Conservation (phyloP, 2,113 vertebrate species). For the Onychostruthus taczanowskii region DNA sequence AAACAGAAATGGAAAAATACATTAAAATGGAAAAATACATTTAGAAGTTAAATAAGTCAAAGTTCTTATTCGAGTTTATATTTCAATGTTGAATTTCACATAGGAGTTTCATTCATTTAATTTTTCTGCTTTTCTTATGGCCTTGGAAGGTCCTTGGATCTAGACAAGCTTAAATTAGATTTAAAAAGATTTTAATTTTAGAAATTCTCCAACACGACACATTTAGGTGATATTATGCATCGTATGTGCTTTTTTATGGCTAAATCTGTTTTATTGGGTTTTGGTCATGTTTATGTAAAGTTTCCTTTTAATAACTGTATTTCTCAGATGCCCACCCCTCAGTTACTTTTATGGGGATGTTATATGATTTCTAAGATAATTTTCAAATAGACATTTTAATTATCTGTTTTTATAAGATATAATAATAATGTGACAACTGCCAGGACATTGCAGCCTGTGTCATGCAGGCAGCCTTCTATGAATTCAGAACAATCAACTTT, state of each 20-base stretch:
- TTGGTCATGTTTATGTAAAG: background rate
- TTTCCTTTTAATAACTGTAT: background rate
- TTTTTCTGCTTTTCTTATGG: background rate
- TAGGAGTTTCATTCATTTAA: background rate
- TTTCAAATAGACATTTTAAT: background rate
- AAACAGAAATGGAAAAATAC: background rate
- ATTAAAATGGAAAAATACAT: background rate
- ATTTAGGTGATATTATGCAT: background rate
- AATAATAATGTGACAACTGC: background rate
- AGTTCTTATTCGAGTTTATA: background rate
- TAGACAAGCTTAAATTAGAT: background rate
- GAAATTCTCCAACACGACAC: background rate
- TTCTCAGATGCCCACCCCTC: background rate
- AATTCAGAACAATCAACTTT: background rate
- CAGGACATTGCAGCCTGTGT: background rate
- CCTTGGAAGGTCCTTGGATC: background rate
- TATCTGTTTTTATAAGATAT: background rate
- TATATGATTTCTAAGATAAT: background rate
- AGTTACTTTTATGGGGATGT: background rate
- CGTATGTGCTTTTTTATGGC: background rate
- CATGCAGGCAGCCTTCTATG: background rate
- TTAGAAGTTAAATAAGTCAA: background rate
- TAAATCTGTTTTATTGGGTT: background rate
- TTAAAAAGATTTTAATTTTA: background rate
- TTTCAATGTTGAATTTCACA: constrained; percentile 1